Evolutionary conservation across 2,888 invertebrate species (phyloP).

Genomic region (Caenorhabditis virilis): DNA sequence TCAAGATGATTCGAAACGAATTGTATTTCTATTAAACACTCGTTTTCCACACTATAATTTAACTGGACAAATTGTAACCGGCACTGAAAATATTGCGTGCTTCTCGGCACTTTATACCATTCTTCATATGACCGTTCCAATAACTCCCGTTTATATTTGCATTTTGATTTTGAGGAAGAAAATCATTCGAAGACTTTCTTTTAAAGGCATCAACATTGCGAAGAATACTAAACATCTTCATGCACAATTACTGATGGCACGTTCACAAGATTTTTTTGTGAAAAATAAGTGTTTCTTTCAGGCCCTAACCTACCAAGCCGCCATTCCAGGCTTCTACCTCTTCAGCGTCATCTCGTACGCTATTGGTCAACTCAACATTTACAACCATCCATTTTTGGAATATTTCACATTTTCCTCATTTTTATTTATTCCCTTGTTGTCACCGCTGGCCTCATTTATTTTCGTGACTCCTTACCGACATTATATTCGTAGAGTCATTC

Average conservation of each 20-base stretch:
- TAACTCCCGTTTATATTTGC: constrained; percentile 20
- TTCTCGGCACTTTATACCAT: constrained; percentile 11
- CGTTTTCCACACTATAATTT: constrained; percentile 15
- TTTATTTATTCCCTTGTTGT: constrained; percentile 24
- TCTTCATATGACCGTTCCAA: constrained; percentile 24
- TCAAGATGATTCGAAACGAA: constrained; percentile 2
- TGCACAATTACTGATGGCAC: constrained; percentile 36
- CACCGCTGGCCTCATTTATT: constrained; percentile 29
- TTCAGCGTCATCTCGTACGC: constrained; percentile 27
- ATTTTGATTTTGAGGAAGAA: constrained; percentile 31
- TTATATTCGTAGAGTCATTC: neutral
- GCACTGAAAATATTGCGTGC: constrained; percentile 5
- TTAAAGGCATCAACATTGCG: constrained; percentile 22
- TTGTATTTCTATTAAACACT: neutral
- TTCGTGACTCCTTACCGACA: constrained; percentile 34
- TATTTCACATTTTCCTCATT: constrained; percentile 18
- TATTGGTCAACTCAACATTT: constrained; percentile 11
- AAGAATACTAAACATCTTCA: constrained; percentile 38
- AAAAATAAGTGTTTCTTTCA: too few species aligned
- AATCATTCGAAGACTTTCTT: constrained; percentile 22
- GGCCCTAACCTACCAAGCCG: constrained; percentile 28
- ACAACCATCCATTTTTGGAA: constrained; percentile 30
- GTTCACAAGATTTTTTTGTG: too few species aligned
- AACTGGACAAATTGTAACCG: constrained; percentile 8
- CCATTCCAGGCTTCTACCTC: constrained; percentile 27